Conservation (phyloP, 2,797 vertebrate species). For the Paedocypris micromegethes region DNA sequence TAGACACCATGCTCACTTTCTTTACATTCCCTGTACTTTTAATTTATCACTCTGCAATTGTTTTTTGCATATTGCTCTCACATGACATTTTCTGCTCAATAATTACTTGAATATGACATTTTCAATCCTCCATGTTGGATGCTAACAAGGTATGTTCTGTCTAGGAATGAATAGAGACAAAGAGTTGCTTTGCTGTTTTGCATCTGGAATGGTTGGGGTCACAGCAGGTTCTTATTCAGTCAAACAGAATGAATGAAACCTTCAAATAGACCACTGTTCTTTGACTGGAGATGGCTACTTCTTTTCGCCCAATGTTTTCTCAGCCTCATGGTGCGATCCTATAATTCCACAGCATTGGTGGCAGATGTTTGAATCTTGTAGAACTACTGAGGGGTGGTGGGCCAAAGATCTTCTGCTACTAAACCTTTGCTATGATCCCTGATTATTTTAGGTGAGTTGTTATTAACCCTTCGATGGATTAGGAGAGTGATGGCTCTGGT, state of each 20-base stretch:
- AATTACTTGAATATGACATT: conserved; percentile 61
- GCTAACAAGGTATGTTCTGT: no score
- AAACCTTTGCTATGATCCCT: no score
- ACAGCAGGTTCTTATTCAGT: background rate
- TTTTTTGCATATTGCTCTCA: background rate
- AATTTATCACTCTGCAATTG: background rate
- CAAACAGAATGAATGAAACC: background rate
- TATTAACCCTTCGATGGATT: no score
- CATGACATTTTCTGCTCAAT: conserved; percentile 36
- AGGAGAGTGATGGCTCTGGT: no score
- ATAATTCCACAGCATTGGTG: background rate
- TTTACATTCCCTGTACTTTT: background rate
- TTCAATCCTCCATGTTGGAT: conserved; percentile 30
- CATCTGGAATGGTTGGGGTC: background rate
- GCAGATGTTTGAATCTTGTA: background rate
- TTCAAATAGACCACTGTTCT: background rate
- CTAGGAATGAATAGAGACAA: no score
- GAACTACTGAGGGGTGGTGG: background rate
- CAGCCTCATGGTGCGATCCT: background rate
- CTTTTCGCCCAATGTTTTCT: background rate
- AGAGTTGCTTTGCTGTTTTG: background rate
- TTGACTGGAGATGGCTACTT: background rate
- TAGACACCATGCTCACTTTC: background rate
- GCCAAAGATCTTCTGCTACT: background rate
- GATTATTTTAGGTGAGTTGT: no score